Base-by-base conservation (phyloP, 2,113 vertebrate species). In the Myodes glareolus region DNA sequence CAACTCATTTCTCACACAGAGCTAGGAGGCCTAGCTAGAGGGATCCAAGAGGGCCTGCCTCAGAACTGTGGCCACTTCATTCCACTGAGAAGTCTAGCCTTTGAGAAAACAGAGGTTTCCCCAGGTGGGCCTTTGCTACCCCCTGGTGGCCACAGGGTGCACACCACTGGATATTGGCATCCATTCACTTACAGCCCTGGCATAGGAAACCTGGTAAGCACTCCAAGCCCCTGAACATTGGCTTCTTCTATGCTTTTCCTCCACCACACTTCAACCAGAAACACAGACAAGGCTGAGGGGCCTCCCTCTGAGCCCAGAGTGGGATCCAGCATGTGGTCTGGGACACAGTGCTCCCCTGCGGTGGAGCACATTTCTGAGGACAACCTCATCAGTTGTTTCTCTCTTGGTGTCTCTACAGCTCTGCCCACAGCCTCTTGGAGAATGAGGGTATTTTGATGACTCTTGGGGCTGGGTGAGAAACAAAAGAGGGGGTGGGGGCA, bases 131-230 rank as follows among this genome's bases (percentile, higher is more conserved):
- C 80, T 94, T 70, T 67, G n/a, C 88, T 92, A 80, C 93, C 95
- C 75, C 84, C 97, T 94, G 70, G 94, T 61, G 97, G 96, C 91
- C 78, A 39, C 2, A 1, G 3, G 0, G 47, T 42, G 55, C 39
- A 65, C 33, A 61, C 17, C 1, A 1, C 14, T 11, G 9, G 29
- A 33, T 42, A 39, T 39, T 45, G 31, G 55, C 70, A 85, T 12
- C 33, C 17, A 45, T 14, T 94, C 73, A n/a, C n/a, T 21, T 58
- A 45, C 7, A 58, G 61, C 77, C 76, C 31, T 25, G 19, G n/a
- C 36, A 11, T 5, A 78, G 39, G n/a, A 33, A 10, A 7, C 21
- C 25, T 29, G 4, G 29, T 42, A 23, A 85, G 29, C 47, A 68
- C 39, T 50, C 39, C 10, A 23, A 45, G 42, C 2, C 31, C 72